Percentiles rank a stretch among this genome's conserved stretches.
phyloP scores from a whole-genome alignment of 1,140 invertebrate genomes.

The Gonatopus flavifemur region DNA sequence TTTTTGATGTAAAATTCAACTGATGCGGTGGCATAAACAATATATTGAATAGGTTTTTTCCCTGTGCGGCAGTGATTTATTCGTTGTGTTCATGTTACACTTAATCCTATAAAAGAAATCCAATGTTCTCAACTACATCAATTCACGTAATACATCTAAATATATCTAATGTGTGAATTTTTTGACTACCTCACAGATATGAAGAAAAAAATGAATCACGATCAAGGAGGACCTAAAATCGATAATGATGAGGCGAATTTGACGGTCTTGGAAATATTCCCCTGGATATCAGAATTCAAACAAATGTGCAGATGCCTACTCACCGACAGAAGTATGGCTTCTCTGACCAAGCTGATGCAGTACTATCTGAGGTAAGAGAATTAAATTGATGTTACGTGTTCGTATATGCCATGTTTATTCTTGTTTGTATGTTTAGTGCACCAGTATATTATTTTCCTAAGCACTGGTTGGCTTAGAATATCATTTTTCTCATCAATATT shows the following conservation, averaged over 20 bases:
- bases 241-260: slow-evolving; percentile 28
- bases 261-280: slow-evolving; percentile 34
- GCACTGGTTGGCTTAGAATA: too few species aligned
- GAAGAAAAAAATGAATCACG: slow-evolving; percentile 20
- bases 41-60: too few species aligned
- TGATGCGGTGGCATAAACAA: too few species aligned
- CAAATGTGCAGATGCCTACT: slow-evolving; percentile 30
- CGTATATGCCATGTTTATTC: background rate
- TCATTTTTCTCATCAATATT: too few species aligned
- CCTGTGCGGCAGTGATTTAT: too few species aligned
- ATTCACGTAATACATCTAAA: background rate
- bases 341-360: slow-evolving; percentile 36
- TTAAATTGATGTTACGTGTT: background rate
- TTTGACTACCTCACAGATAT: slow-evolving; percentile 24
- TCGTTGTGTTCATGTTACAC: too few species aligned
- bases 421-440: slow-evolving; percentile 3
- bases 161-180: slow-evolving; percentile 8
- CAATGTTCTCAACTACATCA: too few species aligned
- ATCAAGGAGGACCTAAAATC: slow-evolving; percentile 11
- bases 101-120: too few species aligned
- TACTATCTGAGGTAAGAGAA: slow-evolving; percentile 35
- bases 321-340: slow-evolving; percentile 28
- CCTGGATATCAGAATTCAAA: slow-evolving; percentile 37
- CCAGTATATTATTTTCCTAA: slow-evolving; percentile 30
- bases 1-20: too few species aligned